A percentile compares a stretch with the other conserved stretches of the same genome.
Evolutionary conservation across 2,113 vertebrate species (phyloP).

Genomic region (Plotosus lineatus): DNA sequence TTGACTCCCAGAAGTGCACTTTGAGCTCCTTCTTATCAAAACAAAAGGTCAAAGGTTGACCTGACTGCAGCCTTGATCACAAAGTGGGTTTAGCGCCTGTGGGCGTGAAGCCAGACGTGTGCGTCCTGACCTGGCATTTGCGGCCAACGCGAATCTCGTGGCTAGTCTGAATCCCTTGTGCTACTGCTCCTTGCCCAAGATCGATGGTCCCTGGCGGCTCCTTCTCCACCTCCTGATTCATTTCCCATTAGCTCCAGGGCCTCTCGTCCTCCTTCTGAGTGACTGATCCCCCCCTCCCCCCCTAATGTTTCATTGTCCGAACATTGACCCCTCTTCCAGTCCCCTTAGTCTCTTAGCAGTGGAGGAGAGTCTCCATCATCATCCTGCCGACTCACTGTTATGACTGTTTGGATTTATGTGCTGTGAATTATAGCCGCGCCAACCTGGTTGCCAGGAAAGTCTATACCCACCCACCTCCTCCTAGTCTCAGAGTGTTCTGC

Average conservation of each 20-base stretch:
- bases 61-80: slow-evolving; percentile 14
- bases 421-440: slow-evolving; percentile 50
- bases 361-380: slow-evolving; percentile 42
- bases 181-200: slow-evolving; percentile 10
- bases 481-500: slow-evolving; percentile 1
- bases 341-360: slow-evolving; percentile 4
- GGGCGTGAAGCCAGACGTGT: neutral
- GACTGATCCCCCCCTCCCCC: too few species aligned
- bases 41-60: slow-evolving; percentile 16
- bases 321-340: slow-evolving; percentile 37
- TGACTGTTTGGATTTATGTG: slow-evolving; percentile 55
- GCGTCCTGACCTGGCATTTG: slow-evolving; percentile 7
- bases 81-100: neutral
- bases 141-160: slow-evolving; percentile 13
- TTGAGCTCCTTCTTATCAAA: neutral
- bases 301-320: slow-evolving; percentile 48
- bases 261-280: slow-evolving; percentile 33
- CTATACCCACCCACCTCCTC: neutral
- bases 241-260: slow-evolving; percentile 48
- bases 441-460: slow-evolving; percentile 50
- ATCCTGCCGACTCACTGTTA: slow-evolving; percentile 37
- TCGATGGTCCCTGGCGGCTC: slow-evolving; percentile 42
- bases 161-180: neutral
- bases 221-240: slow-evolving; percentile 44
- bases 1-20: neutral